Percentiles rank a stretch among this genome's conserved stretches.
Conservation (phyloP, 2,113 vertebrate species). For the Microtus pennsylvanicus region DNA sequence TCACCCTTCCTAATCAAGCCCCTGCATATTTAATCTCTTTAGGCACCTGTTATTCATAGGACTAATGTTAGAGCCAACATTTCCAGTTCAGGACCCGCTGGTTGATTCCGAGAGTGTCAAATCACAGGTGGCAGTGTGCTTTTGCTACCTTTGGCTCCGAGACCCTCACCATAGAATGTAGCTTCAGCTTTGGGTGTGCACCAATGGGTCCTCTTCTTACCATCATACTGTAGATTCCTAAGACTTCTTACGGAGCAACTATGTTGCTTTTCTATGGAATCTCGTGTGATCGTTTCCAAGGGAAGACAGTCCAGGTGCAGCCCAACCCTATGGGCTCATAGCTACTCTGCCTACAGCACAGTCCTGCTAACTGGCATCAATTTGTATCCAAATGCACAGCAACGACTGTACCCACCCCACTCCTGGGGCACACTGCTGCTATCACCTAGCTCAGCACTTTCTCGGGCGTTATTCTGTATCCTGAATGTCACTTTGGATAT, state of each 20-base stretch:
- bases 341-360: neutral
- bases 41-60: neutral
- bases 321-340: neutral
- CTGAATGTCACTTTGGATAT: neutral
- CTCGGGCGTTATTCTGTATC: neutral
- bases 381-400: neutral
- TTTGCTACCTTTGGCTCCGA: neutral
- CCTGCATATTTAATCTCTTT: neutral
- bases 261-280: neutral
- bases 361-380: neutral
- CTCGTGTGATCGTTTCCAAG: neutral
- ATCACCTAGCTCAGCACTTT: neutral
- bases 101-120: neutral
- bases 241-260: neutral
- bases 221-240: neutral
- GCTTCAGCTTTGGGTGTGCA: neutral
- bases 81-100: neutral
- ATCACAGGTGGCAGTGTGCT: neutral
- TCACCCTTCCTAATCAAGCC: neutral
- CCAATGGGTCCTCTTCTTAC: neutral
- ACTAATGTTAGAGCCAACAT: neutral
- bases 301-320: neutral
- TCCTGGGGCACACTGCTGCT: neutral
- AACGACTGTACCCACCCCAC: neutral
- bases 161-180: neutral